phyloP scores from a whole-genome alignment of 2,888 invertebrate species.

The Campoplex capitator region DNA sequence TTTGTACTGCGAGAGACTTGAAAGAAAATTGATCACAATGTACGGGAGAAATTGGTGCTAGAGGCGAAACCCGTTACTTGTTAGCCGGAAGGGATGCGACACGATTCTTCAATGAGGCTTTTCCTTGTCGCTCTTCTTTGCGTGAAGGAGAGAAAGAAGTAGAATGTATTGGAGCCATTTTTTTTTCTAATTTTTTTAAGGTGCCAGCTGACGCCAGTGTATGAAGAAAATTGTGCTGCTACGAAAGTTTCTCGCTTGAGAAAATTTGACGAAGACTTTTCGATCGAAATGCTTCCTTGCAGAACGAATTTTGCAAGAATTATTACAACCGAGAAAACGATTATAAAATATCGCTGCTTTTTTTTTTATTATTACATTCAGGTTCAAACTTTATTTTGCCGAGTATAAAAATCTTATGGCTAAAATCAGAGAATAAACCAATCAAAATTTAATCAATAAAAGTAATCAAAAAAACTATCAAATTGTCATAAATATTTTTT shows the following conservation, averaged over 20 bases:
- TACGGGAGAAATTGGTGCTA: constrained; percentile 42
- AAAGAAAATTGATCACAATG: constrained; percentile 52
- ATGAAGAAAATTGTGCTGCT: constrained; percentile 7
- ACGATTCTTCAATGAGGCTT: constrained; percentile 29
- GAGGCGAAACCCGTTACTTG: constrained; percentile 16
- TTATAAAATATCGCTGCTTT: neutral
- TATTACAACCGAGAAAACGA: neutral
- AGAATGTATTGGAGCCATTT: constrained; percentile 1
- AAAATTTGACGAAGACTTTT: constrained; percentile 7
- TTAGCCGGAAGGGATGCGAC: constrained; percentile 32
- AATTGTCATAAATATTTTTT: neutral
- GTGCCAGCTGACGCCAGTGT: constrained; percentile 41
- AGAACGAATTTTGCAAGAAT: neutral
- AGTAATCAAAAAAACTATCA: neutral
- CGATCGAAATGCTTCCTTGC: neutral
- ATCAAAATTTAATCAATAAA: neutral
- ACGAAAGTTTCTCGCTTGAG: neutral
- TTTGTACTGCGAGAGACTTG: neutral
- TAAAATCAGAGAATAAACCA: neutral
- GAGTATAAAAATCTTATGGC: neutral
- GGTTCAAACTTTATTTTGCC: no score
- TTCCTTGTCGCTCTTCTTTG: neutral
- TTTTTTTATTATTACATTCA: no score
- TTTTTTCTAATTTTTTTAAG: constrained; percentile 3
- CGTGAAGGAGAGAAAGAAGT: neutral